Evolutionary conservation across 2,888 invertebrate genomes (phyloP).

Genomic region (Aporophyla lueneburgensis): DNA sequence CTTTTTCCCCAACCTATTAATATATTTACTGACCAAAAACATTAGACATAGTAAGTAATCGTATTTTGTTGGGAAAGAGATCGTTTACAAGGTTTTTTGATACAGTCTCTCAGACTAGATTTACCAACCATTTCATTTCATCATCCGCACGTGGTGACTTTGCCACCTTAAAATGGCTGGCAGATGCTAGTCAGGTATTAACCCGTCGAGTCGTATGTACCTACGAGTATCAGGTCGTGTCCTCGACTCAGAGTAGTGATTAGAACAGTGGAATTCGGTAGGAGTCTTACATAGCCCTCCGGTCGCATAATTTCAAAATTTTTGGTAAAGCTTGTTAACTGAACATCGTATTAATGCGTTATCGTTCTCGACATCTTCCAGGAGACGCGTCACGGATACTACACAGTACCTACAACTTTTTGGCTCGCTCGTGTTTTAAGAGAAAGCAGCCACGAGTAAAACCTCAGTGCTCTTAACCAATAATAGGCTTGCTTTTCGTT

Average conservation of each 20-base stretch:
- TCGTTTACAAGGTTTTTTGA: background rate
- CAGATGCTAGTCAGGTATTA: background rate
- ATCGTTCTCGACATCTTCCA: background rate
- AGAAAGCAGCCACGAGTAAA: background rate
- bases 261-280: background rate
- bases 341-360: background rate
- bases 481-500: background rate
- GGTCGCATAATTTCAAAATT: background rate
- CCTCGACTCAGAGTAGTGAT: background rate
- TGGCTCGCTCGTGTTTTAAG: background rate
- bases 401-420: no score
- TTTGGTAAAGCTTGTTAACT: background rate
- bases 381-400: background rate
- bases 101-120: background rate
- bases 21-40: background rate
- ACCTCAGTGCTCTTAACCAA: background rate
- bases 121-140: background rate
- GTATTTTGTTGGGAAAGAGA: background rate
- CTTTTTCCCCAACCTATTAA: no score
- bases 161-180: background rate
- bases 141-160: no score
- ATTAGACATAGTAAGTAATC: background rate
- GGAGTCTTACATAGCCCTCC: background rate
- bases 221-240: background rate
- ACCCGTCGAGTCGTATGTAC: background rate